Base-by-base conservation (phyloP, 2,797 vertebrate species). In the Nyctalus aviator region DNA sequence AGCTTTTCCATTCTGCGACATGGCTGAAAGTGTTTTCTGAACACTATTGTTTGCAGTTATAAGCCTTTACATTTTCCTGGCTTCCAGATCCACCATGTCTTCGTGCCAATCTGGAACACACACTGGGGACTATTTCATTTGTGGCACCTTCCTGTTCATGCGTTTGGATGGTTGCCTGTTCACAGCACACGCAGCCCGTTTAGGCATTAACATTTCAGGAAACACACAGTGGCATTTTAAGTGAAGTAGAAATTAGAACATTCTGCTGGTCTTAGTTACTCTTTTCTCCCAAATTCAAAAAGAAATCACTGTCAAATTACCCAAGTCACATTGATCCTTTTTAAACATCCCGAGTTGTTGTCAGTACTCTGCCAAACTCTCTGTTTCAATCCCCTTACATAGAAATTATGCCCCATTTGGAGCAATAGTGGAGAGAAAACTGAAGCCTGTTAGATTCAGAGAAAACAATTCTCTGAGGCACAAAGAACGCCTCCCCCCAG, bases 231-330 rank as follows among this genome's bases (percentile, higher is more conserved):
- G 86, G 75, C 88, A 88, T 88, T 96, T 90, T 90, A 95, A 95
- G 35, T 88, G 90, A 94, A 94, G 85, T 48, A 85, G 64, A 88
- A 95, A 95, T 94, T 71, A 83, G 84, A 94, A 93, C 79, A 95
- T 53, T 90, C 71, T 85, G 69, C 68, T 90, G 84, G 83, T 95
- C 88, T 93, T 95, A 93, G 89, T 94, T 95, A 96, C 41, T 77
- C 69, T 57, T 95, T 73, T 83, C 68, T 84, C 78, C 75, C 35
- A 84, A 82, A 91, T 93, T 88, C 90, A 91, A 88, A 96, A 97
- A 96, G 93, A 96, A 95, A 96, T 94, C 91, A 94, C 91, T 85
- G 44, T 89, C 72, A 87, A 96, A 93, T 96, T 89, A 94, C 15
- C 44, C 55, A 83, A 84, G 68, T 91, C 84, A 87, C 78, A 93